A percentile compares a stretch with the other conserved stretches of the same genome.
phyloP scores from a whole-genome alignment of 2,888 invertebrate genomes.

The Hydropsyche betteni region DNA sequence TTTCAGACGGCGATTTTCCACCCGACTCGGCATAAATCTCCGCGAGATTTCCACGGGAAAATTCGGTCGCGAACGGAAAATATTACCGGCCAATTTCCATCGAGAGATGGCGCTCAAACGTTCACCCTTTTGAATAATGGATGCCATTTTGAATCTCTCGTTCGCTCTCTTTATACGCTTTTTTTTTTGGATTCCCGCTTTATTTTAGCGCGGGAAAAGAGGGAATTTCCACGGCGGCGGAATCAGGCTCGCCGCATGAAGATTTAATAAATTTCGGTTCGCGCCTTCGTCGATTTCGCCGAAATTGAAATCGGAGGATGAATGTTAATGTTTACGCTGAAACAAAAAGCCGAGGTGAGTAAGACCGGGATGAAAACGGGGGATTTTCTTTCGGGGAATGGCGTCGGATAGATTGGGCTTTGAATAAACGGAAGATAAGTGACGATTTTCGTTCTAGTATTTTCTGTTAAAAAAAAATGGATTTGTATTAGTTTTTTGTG shows the following conservation, averaged over 20 bases:
- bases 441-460: too few relatives aligned
- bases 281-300: constrained; percentile 4
- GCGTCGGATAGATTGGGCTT: too few relatives aligned
- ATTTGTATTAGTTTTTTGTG: too few relatives aligned
- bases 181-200: constrained; percentile 17
- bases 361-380: too few relatives aligned
- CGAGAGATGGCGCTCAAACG: constrained; percentile 34
- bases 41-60: constrained; percentile 1
- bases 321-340: constrained; percentile 36
- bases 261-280: constrained; percentile 36
- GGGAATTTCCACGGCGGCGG: neutral
- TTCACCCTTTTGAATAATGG: constrained; percentile 49
- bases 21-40: constrained; percentile 14
- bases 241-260: constrained; percentile 30
- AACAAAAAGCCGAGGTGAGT: constrained; percentile 10
- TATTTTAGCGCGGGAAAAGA: too few relatives aligned
- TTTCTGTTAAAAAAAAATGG: too few relatives aligned
- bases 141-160: constrained; percentile 46
- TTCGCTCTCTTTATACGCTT: neutral
- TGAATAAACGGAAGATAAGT: too few relatives aligned
- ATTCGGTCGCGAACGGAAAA: constrained; percentile 40
- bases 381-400: too few relatives aligned
- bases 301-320: constrained; percentile 33
- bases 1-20: constrained; percentile 6
- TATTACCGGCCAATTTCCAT: constrained; percentile 45